A percentile compares a stretch with the other conserved stretches of the same genome.
phyloP scores from a whole-genome alignment of 2,888 invertebrate species.

The Acleris emargana region DNA sequence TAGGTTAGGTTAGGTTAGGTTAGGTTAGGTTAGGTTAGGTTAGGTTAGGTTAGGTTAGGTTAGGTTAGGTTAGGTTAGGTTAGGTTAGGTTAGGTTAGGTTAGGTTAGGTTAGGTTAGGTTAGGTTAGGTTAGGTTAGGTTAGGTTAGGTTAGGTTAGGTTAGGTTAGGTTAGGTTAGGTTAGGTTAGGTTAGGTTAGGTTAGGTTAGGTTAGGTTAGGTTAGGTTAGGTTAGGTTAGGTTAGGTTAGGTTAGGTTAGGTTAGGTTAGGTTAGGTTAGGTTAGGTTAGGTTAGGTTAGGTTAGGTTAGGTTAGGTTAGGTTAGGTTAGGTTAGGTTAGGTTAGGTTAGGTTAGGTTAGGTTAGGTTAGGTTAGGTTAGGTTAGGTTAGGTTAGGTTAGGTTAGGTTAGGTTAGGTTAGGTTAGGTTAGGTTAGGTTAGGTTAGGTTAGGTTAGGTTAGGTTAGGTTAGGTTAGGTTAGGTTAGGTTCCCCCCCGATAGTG shows the following conservation, averaged over 20 bases:
- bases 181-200: constrained; percentile 6
- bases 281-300: constrained; percentile 43
- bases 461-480: no score
- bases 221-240: constrained; percentile 39
- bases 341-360: constrained; percentile 41
- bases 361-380: constrained; percentile 41
- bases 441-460: constrained; percentile 40
- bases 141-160: constrained; percentile 28
- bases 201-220: constrained; percentile 38
- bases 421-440: constrained; percentile 42
- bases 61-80: constrained; percentile 16
- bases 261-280: constrained; percentile 42
- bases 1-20: constrained; percentile 32
- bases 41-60: constrained; percentile 29
- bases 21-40: constrained; percentile 32
- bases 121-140: constrained; percentile 26
- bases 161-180: constrained; percentile 29
- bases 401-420: constrained; percentile 43
- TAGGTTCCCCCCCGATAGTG: no score
- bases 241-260: constrained; percentile 41
- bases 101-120: no score
- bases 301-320: constrained; percentile 42
- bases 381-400: constrained; percentile 41
- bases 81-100: no score
- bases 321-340: constrained; percentile 43